phyloP scores from a whole-genome alignment of 1,140 invertebrate species.

The Ceratosolen solmsi region DNA sequence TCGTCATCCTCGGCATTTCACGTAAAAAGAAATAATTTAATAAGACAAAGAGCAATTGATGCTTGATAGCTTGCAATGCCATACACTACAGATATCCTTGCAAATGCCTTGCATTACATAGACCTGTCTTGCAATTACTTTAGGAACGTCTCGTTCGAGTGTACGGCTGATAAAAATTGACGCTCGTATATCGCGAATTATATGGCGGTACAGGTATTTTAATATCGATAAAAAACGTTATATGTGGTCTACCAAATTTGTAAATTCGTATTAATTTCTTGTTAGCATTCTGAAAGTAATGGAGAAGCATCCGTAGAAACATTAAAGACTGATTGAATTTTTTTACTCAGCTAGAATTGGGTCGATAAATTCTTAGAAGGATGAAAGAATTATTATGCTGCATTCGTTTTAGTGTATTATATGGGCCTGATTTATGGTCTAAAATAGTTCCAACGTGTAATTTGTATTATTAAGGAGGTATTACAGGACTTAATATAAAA shows the following conservation, averaged over 20 bases:
- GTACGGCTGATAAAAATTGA: too few relatives aligned
- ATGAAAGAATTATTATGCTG: conserved; percentile 12
- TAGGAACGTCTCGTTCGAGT: too few relatives aligned
- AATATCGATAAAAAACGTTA: too few relatives aligned
- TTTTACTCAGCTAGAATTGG: background rate
- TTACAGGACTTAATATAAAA: background rate
- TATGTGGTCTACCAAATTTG: background rate
- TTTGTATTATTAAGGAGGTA: background rate
- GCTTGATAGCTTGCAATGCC: too few relatives aligned
- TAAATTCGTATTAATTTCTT: conserved; percentile 8
- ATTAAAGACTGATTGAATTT: conserved; percentile 21
- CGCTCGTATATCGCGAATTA: too few relatives aligned
- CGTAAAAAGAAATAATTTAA: too few relatives aligned
- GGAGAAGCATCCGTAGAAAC: background rate
- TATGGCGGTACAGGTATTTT: too few relatives aligned
- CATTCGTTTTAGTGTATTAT: background rate
- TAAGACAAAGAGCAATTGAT: too few relatives aligned
- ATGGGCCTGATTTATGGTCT: conserved; percentile 5
- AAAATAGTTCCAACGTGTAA: conserved; percentile 8
- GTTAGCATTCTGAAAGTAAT: conserved; percentile 1
- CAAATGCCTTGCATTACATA: too few relatives aligned
- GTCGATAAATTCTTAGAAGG: conserved; percentile 27
- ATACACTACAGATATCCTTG: too few relatives aligned
- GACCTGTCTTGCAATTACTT: too few relatives aligned
- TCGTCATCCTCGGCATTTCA: too few relatives aligned